Evolutionary conservation across 2,888 invertebrate species (phyloP), one percentile per base, ranked within the genome.

Genomic region (Sicus ferrugineus): DNA sequence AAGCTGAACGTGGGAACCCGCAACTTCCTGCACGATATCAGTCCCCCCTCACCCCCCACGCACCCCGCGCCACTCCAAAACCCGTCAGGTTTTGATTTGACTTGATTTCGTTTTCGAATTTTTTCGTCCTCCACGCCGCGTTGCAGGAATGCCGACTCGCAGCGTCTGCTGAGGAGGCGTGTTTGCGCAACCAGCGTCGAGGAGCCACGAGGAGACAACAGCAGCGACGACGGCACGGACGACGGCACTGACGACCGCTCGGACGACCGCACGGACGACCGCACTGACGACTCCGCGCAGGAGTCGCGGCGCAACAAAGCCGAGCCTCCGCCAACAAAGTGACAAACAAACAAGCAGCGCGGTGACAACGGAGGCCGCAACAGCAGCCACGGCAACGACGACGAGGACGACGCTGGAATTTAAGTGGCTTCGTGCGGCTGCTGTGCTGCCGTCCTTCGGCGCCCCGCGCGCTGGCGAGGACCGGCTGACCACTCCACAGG

Each of bases 1-100:
- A 54, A 19, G 31, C 14, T 31, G 56, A 56, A 72, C 73, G 73
- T 73, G 73, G 73, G 73, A 73, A 73, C 69, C 65, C 11, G 48
- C 31, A 61, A 63, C 69, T 69, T 62, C 62, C 64, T 67, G 69
- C 69, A 70, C 64, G 62, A 68, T 73, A 70, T 73, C 69, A 70
- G 65, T 69, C 34, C 71, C 68, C 61, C 14, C n/a, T 54, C 16
- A 26, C 26, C 54, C 3, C 7, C 21, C 21, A 23, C 11, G 2
- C 71, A 66, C 66, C 61, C 21, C 69, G 58, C 56, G 48, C 54
- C 46, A 54, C 31, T 3, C 56, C 34, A 26, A 46, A 58, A 48
- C 30, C 67, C 64, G 67, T 58, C 67, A 54, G 71, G 67, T 69
- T 72, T 67, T 69, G 64, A 67, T 69, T 69, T 69, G 72, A 70